Evolutionary conservation across 2,888 invertebrate genomes (phyloP).

Genomic region (Xanthorhoe designata): DNA sequence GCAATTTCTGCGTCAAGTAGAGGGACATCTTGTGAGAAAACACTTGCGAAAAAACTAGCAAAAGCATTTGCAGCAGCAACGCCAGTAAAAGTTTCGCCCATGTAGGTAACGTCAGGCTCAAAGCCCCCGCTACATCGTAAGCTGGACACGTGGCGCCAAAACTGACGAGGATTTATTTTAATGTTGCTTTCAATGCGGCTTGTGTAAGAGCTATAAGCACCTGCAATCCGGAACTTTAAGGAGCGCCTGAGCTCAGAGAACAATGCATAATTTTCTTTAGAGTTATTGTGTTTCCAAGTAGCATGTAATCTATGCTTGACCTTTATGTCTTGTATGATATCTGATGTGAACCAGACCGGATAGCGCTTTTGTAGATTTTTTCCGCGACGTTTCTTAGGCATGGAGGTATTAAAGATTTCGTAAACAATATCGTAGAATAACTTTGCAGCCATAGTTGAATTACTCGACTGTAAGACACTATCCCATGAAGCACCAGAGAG

Average conservation of each 20-base stretch:
- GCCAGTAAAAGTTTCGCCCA: background rate
- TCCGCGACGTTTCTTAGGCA: constrained; percentile 13
- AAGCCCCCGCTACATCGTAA: background rate
- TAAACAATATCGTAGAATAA: constrained; percentile 7
- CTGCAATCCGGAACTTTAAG: background rate
- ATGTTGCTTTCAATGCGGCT: background rate
- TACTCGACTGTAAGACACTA: background rate
- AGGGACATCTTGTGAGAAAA: background rate
- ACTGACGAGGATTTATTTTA: background rate
- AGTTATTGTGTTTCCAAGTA: background rate
- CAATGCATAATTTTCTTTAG: background rate
- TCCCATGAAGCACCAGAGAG: constrained; percentile 7
- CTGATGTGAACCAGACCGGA: constrained; percentile 2
- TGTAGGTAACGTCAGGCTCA: background rate
- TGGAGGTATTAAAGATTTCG: background rate
- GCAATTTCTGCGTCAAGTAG: background rate
- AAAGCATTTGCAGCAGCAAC: constrained; percentile 1
- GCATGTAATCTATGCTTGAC: background rate
- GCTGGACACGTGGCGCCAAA: background rate
- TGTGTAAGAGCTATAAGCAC: background rate
- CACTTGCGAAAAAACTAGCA: background rate
- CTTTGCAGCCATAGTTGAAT: background rate
- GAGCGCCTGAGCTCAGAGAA: background rate
- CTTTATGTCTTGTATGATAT: background rate
- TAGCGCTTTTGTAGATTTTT: background rate